Evolutionary conservation across 2,888 invertebrate genomes (phyloP).

Genomic region (Nomada ferruginata): DNA sequence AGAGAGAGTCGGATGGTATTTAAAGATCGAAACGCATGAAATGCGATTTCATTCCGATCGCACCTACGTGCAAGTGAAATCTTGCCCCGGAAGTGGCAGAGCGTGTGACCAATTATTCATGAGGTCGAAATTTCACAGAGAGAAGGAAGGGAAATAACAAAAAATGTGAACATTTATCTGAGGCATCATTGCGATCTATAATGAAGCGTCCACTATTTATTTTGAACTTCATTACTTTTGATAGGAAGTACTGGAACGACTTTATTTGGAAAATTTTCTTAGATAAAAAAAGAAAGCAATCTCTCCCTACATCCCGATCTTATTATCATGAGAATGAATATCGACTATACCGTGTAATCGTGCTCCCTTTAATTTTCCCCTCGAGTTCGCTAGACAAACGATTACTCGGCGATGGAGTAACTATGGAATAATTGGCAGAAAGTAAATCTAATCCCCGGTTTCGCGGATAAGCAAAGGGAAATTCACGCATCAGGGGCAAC

Average conservation of each 20-base stretch:
- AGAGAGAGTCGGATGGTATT: not conserved
- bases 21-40: not conserved
- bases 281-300: not conserved
- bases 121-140: not conserved
- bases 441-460: not conserved
- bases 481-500: conserved; percentile 50
- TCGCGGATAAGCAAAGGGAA: not conserved
- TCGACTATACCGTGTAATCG: not conserved
- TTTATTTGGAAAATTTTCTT: no score
- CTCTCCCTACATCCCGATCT: not conserved
- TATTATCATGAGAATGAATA: not conserved
- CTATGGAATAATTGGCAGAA: not conserved
- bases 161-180: no score
- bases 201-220: not conserved
- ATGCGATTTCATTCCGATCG: not conserved
- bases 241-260: not conserved
- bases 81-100: not conserved
- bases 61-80: not conserved
- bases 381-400: not conserved
- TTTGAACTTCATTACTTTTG: not conserved
- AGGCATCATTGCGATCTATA: no score
- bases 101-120: not conserved
- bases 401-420: not conserved
- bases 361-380: not conserved
- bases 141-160: no score